Conservation (phyloP, 2,113 vertebrate genomes). For the Phrynosoma blainvillii region DNA sequence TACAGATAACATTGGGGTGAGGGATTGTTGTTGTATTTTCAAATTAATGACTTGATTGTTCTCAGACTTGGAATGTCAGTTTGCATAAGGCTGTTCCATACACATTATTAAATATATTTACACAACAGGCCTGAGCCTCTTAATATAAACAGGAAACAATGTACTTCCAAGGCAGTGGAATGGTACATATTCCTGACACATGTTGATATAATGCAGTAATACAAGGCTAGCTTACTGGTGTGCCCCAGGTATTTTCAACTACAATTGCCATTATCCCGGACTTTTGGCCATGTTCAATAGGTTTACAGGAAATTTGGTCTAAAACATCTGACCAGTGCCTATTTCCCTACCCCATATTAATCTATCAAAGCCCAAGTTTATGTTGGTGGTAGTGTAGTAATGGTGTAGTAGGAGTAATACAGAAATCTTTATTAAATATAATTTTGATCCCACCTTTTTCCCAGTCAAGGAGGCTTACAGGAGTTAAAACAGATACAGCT, state of each 20-base stretch:
- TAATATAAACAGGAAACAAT: background rate
- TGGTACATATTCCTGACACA: background rate
- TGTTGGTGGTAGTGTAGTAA: background rate
- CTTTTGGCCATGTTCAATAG: background rate
- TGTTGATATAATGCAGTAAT: background rate
- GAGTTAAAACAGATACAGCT: no score
- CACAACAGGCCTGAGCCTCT: background rate
- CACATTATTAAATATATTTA: background rate
- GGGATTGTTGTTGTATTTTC: background rate
- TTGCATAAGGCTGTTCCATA: background rate
- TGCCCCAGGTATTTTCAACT: background rate
- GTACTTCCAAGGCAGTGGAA: background rate
- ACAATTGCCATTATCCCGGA: background rate
- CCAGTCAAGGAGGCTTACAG: no score
- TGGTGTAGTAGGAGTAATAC: no score
- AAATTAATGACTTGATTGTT: background rate
- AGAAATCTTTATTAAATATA: no score
- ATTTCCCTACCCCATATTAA: background rate
- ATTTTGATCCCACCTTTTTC: no score
- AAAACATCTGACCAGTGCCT: background rate
- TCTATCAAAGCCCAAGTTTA: background rate
- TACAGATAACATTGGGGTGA: background rate
- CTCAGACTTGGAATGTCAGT: background rate
- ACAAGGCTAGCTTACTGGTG: background rate
- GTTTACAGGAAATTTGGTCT: background rate